Conservation (phyloP, 2,797 vertebrate genomes). For the Yasuhikotakia modesta region DNA sequence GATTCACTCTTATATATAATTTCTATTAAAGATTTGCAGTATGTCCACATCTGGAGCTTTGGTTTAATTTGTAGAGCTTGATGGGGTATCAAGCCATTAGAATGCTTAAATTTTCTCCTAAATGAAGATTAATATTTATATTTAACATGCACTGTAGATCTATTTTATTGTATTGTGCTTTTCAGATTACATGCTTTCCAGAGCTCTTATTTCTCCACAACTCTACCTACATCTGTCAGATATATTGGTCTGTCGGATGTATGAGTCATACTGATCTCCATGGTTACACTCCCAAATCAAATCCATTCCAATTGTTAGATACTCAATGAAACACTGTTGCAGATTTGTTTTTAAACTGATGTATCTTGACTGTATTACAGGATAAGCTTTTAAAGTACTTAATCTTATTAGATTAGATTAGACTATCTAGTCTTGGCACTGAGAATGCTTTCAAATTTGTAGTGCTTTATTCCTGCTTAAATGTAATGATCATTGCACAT, state of each 20-base stretch:
- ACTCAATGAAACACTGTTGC: background rate
- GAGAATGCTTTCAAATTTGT: background rate
- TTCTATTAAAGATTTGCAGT: background rate
- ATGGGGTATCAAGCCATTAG: background rate
- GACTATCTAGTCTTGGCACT: background rate
- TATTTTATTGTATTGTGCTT: background rate
- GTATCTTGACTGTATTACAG: slow-evolving; percentile 23
- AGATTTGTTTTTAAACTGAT: background rate
- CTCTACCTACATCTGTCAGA: background rate
- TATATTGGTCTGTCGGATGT: background rate
- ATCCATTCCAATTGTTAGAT: slow-evolving; percentile 8
- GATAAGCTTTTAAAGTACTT: slow-evolving; percentile 5
- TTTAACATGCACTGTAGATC: background rate
- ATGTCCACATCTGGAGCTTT: background rate
- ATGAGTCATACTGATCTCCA: slow-evolving; percentile 38
- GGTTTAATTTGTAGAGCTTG: background rate
- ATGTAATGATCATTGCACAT: slow-evolving; percentile 9
- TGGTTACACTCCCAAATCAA: slow-evolving; percentile 31
- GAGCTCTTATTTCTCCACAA: slow-evolving; percentile 2
- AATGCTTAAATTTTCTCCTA: background rate
- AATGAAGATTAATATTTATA: background rate
- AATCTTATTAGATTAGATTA: background rate
- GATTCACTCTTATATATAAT: background rate
- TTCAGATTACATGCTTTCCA: background rate
- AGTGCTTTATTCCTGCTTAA: slow-evolving; percentile 10